phyloP scores from a whole-genome alignment of 2,888 invertebrate genomes.

The Meliscaeva auricollis region DNA sequence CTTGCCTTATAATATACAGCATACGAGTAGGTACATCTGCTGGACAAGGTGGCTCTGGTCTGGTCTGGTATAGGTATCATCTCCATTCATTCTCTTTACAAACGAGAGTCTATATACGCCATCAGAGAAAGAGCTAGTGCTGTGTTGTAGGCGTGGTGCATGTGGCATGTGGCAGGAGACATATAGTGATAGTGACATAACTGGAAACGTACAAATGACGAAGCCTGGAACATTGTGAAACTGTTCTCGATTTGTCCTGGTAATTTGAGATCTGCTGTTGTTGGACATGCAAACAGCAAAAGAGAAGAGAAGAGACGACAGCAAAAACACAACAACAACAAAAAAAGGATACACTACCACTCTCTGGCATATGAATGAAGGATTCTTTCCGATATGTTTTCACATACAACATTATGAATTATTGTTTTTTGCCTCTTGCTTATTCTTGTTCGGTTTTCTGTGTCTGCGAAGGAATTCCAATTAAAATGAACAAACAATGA shows the following conservation, averaged over 20 bases:
- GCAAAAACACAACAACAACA: not conserved
- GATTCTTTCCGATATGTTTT: slow-evolving; percentile 27
- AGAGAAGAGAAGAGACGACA: not conserved
- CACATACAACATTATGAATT: slow-evolving; percentile 26
- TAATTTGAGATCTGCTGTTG: slow-evolving; percentile 60
- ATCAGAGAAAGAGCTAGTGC: slow-evolving; percentile 3
- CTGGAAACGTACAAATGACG: slow-evolving; percentile 60
- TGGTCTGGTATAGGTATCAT: not conserved
- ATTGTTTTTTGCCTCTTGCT: slow-evolving; percentile 25
- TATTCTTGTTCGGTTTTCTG: not conserved
- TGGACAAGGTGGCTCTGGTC: slow-evolving; percentile 53
- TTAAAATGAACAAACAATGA: slow-evolving; percentile 63
- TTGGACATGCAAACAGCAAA: slow-evolving; percentile 43
- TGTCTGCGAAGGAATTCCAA: slow-evolving; percentile 57
- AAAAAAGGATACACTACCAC: not conserved
- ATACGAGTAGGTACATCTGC: slow-evolving; percentile 60
- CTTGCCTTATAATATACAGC: no score
- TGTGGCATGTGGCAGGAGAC: slow-evolving; percentile 37
- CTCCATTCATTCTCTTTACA: not conserved
- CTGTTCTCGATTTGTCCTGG: slow-evolving; percentile 67
- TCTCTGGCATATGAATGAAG: slow-evolving; percentile 28
- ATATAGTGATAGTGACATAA: slow-evolving; percentile 49
- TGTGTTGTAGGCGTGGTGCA: slow-evolving; percentile 53
- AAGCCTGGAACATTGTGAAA: slow-evolving; percentile 62
- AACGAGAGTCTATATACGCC: slow-evolving; percentile 24